A percentile compares a stretch with the other conserved stretches of the same genome.
These are phyloP conservation scores for Centropyge bicolor DNA, from an alignment of 2,797 vertebrate species.

Conservation along the genomic window DNA sequence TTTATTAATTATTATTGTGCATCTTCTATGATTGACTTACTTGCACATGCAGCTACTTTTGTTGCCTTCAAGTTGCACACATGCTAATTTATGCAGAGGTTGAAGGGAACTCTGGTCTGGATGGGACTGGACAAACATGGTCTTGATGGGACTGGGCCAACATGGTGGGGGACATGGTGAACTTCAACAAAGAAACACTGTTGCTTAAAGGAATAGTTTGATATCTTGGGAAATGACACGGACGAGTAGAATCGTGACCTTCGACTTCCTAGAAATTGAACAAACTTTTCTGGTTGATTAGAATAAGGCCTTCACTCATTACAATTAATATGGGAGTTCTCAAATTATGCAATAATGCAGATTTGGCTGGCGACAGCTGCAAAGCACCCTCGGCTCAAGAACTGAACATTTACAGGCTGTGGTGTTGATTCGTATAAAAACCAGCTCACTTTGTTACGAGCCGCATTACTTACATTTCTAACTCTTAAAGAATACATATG, in stretches of 20 bases:
- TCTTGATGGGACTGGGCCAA: not conserved
- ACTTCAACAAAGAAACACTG: not conserved
- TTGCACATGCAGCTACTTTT: not conserved
- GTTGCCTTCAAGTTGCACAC: not conserved
- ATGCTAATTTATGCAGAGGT: not conserved
- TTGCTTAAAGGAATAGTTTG: not conserved
- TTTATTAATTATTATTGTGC: too few relatives aligned
- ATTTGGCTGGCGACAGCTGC: not conserved
- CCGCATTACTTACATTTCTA: not conserved
- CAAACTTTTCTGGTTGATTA: not conserved
- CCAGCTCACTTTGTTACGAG: not conserved
- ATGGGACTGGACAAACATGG: not conserved
- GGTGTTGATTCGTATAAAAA: not conserved
- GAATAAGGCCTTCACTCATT: not conserved
- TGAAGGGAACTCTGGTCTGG: too few relatives aligned
- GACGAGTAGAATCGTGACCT: not conserved
- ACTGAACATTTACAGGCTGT: not conserved
- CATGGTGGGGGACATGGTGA: not conserved
- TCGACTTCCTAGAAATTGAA: not conserved
- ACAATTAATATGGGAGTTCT: not conserved
- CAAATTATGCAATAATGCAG: not conserved
- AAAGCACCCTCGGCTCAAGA: not conserved
- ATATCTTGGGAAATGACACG: not conserved
- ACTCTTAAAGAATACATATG: not conserved
- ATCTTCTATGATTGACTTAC: not conserved